These are phyloP conservation scores for Drosophila punjabiensis DNA, from an alignment of 1,140 invertebrate species.

Conservation along the genomic window DNA sequence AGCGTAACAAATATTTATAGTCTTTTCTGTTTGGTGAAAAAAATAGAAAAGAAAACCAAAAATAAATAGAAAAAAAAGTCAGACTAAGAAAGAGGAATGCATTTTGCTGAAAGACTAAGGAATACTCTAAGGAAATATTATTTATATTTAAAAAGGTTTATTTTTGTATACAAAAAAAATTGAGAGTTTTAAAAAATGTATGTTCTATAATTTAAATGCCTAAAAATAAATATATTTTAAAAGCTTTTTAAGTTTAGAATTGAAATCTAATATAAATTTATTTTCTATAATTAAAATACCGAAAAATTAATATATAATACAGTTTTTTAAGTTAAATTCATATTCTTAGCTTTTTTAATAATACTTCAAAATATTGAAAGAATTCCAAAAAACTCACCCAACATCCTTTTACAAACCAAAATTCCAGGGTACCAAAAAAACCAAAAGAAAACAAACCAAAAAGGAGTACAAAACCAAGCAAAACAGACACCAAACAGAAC, in stretches of 20 bases:
- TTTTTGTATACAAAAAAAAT: background rate
- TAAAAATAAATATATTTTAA: background rate
- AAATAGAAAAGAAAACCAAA: conserved; percentile 10
- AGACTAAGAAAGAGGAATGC: conserved; percentile 24
- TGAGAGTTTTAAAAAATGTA: background rate
- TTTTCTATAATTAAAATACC: too few relatives aligned
- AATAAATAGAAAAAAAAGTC: conserved; percentile 32
- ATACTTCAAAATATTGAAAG: background rate
- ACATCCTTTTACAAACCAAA: background rate
- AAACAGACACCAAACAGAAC: conserved; percentile 62
- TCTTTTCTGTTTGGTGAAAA: conserved; percentile 62
- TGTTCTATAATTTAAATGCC: background rate
- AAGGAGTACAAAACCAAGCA: conserved; percentile 26
- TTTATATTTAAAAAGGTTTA: background rate
- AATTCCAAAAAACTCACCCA: rapidly evolving
- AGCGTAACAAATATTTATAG: conserved; percentile 84
- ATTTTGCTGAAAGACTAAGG: background rate
- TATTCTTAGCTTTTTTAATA: background rate
- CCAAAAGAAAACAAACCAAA: conserved; percentile 15
- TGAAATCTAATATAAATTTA: too few relatives aligned
- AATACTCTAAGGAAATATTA: background rate
- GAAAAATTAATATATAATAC: too few relatives aligned
- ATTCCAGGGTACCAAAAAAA: conserved; percentile 13
- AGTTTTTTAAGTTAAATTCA: background rate
- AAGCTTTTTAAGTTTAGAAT: too few relatives aligned